Evolutionary conservation across 2,888 invertebrate genomes (phyloP), one percentile per base, ranked within the genome.

Genomic region (Sylvicola cinctus): DNA sequence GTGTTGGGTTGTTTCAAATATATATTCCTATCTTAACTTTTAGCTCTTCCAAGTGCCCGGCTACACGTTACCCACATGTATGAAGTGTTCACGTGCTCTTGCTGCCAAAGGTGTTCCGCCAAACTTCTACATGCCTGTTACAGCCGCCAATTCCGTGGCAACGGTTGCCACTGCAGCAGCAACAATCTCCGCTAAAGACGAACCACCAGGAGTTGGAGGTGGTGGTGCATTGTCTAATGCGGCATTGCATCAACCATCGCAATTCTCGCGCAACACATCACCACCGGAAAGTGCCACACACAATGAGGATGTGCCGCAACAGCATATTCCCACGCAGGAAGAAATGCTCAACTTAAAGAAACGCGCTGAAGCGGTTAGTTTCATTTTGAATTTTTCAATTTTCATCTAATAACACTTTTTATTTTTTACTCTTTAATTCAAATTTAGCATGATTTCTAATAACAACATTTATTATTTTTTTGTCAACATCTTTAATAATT

Each of bases 51-150:
- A 57, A 52, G 57, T 57, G 37, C 54, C 57, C 44, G 58, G 57
- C 38, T 57, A 57, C 47, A 55, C 52, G 46, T 49, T 56, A 44
- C 57, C 55, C 42, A 58, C 57, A 38, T 57, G 57, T 48, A 54
- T 54, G 31, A 58, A 57, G 49, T 57, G 57, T 46, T 57, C 58
- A 27, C 58, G 57, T 42, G 55, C 54, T 48, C 48, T 57, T 45
- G 55, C 57, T 30, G 50, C 49, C 29, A 56, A 54, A 43, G 49
- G 51, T 38, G 33, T 44, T 34, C 37, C 44, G 27, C 38, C 44
- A 3, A 43, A 41, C 30, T 55, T 57, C 36, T 56, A 57, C 20
- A 20, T 20, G 20, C 20, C 20, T 6, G 20, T 20, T 20, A 8
- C 14, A 28, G 12, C 28, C 28, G 28, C 28, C 28, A 28, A 13